Evolutionary conservation across 2,888 invertebrate species (phyloP).

Genomic region (Sinohyriopsis cumingii): DNA sequence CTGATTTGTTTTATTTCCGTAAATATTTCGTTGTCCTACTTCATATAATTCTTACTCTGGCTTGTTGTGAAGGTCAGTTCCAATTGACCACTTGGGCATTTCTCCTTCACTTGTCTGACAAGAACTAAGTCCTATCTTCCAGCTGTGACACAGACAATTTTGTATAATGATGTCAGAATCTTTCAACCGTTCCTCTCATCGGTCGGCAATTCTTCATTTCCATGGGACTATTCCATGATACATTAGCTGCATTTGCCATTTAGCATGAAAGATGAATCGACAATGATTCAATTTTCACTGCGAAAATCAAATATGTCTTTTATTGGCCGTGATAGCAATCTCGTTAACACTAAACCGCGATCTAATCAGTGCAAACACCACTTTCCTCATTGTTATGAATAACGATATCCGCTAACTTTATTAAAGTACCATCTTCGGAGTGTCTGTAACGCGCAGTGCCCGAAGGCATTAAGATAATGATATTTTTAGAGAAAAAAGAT

Average conservation of each 20-base stretch:
- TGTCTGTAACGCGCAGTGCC: constrained; percentile 17
- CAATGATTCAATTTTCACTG: constrained; percentile 40
- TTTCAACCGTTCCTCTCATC: no score
- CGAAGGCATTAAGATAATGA: constrained; percentile 27
- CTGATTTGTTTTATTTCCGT: no score
- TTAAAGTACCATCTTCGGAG: constrained; percentile 50
- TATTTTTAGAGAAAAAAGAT: constrained; percentile 11
- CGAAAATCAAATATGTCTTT: constrained; percentile 49
- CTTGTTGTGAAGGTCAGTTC: no score
- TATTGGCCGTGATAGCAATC: constrained; percentile 41
- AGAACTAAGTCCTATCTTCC: no score
- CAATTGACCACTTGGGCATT: no score
- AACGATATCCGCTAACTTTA: constrained; percentile 56
- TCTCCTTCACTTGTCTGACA: no score
- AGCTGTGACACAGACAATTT: no score
- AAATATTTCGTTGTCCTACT: no score
- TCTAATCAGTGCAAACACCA: constrained; percentile 46
- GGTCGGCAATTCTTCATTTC: constrained; percentile 8
- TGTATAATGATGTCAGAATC: no score
- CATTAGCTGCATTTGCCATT: constrained; percentile 7
- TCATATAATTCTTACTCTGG: no score
- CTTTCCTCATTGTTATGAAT: constrained; percentile 43
- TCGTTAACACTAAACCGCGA: constrained; percentile 35
- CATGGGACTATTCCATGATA: constrained; percentile 10
- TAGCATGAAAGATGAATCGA: constrained; percentile 44